Evolutionary conservation across 2,113 vertebrate species (phyloP), one percentile per base, ranked within the genome.

Genomic region (Gnathonemus echidnorhynchus): DNA sequence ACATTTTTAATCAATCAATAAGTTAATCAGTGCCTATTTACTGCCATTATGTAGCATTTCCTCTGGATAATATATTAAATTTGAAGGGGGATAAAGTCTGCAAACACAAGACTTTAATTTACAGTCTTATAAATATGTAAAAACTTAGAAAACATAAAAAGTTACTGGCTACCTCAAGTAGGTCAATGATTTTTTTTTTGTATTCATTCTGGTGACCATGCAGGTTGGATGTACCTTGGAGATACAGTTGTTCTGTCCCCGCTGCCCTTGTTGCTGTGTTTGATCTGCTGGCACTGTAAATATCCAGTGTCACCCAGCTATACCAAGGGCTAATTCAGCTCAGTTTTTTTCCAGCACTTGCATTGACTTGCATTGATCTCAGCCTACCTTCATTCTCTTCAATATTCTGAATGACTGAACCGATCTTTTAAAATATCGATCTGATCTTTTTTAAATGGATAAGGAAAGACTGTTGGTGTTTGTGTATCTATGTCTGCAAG

Each of bases 361-460:
- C 53, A 7, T 56, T 42, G 27, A 70, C 62, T 74, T 49, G 88
- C 88, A 88, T 88, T 88, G 58, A 88, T 83, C 88, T 84, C 77
- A 56, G 66, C 10, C 31, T 27, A 56, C n/a, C 74, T n/a, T 53
- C 53, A n/a, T 84, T 50, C 88, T 45, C 46, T 45, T 35, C 35
- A 89, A 52, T 46, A 52, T 89, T 89, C 49, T 56, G 70, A 89
- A 46, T 15, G 31, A 35, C 48, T 46, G 35, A 24, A 46, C 49
- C 5, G 11, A 45, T 89, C 74, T 52, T 50, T 31, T 56, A 80
- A 89, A 89, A 49, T 84, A 83, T 89, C 24, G 88, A 89, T 77
- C 70, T 49, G 39, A 46, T 84, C 88, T 46, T 88, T 46, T 88
- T 74, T 52, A 49, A 89, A 83, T 17, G 88, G 49, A 35, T 49